These are phyloP conservation scores for Muschampia plurimacula DNA, from an alignment of 2,888 invertebrate genomes.

Conservation along the genomic window DNA sequence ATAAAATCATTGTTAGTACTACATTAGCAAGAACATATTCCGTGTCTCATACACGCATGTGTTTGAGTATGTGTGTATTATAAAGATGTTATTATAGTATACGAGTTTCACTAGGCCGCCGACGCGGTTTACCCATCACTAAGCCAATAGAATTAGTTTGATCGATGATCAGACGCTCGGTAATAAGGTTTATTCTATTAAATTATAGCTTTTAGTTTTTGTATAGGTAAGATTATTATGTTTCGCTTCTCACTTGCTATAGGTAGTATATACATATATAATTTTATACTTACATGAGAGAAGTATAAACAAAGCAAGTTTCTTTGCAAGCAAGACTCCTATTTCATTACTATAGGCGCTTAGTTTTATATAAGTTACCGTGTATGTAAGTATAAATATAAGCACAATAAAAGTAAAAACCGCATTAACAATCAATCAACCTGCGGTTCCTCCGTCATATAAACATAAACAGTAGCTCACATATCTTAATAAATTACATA, in stretches of 20 bases:
- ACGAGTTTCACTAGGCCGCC: constrained; percentile 13
- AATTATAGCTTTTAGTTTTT: constrained; percentile 30
- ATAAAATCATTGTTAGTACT: too few species aligned
- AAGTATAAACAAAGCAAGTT: too few species aligned
- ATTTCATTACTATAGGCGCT: too few species aligned
- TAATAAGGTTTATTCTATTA: constrained; percentile 33
- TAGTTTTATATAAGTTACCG: too few species aligned
- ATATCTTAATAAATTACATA: background rate
- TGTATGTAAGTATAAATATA: background rate
- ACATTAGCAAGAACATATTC: too few species aligned
- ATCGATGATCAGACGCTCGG: constrained; percentile 27
- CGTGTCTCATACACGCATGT: background rate
- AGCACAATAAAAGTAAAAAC: background rate
- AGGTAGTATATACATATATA: too few species aligned
- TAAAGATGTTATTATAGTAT: constrained; percentile 23
- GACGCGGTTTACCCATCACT: constrained; percentile 23
- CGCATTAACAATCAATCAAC: background rate
- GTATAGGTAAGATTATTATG: background rate
- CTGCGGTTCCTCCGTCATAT: constrained; percentile 10
- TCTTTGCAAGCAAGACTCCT: too few species aligned
- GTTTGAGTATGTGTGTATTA: constrained; percentile 7
- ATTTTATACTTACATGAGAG: too few species aligned
- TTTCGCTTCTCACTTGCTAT: too few species aligned
- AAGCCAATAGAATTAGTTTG: constrained; percentile 32
- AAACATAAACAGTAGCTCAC: constrained; percentile 20